These are phyloP conservation scores for Staurois parvus DNA, from an alignment of 2,797 vertebrate species.

Conservation along the genomic window DNA sequence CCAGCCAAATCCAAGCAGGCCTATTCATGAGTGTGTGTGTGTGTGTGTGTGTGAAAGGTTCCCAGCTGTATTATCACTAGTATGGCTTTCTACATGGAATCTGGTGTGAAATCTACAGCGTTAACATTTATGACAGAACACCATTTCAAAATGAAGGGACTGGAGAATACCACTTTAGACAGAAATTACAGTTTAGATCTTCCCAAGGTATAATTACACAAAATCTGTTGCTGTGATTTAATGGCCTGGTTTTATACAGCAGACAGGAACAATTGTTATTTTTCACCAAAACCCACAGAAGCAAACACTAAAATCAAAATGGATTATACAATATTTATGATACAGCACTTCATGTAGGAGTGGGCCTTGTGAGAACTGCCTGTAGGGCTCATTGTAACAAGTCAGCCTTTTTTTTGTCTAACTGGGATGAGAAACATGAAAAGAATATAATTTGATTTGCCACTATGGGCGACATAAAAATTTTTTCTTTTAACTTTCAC, in stretches of 20 bases:
- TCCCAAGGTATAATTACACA: constrained; percentile 3
- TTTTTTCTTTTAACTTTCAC: too few species aligned
- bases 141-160: constrained; percentile 10
- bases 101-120: constrained; percentile 51
- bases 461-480: too few species aligned
- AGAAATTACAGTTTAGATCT: constrained; percentile 15
- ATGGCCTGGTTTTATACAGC: constrained; percentile 1
- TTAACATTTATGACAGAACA: constrained; percentile 36
- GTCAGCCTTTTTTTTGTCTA: background rate
- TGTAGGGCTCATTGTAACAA: background rate
- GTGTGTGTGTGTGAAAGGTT: constrained; percentile 50
- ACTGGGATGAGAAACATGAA: background rate
- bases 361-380: background rate
- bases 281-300: constrained; percentile 7
- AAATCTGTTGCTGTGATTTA: constrained; percentile 3
- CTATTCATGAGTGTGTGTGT: constrained; percentile 46
- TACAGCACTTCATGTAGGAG: background rate
- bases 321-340: background rate
- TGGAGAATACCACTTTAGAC: constrained; percentile 10
- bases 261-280: background rate
- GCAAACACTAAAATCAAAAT: background rate
- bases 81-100: constrained; percentile 44
- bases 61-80: constrained; percentile 37
- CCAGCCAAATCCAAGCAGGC: constrained; percentile 34
- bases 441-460: too few species aligned